A percentile compares a stretch with the other conserved stretches of the same genome.
phyloP scores from a whole-genome alignment of 2,888 invertebrate species.

The Drosophila dives region DNA sequence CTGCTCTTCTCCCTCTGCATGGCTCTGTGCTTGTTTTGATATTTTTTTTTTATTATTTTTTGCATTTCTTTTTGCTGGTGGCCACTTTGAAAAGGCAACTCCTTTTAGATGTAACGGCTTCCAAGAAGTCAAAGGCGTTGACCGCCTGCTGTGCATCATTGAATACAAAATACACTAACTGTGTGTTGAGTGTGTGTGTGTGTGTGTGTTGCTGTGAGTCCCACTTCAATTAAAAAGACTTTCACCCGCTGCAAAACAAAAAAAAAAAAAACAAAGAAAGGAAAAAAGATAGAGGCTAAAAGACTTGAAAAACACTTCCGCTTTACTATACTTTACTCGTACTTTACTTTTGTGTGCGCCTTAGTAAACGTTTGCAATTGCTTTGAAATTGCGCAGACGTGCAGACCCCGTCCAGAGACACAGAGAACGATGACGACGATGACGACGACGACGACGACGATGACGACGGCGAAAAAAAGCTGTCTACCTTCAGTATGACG shows the following conservation, averaged over 20 bases:
- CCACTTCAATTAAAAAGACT: conserved; percentile 84
- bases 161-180: conserved; percentile 67
- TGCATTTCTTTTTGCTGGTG: conserved; percentile 4
- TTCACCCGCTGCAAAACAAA: conserved; percentile 71
- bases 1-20: conserved; percentile 4
- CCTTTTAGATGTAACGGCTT: conserved; percentile 46
- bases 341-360: conserved; percentile 66
- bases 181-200: conserved; percentile 40
- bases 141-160: conserved; percentile 77
- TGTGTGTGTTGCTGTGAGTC: conserved; percentile 24
- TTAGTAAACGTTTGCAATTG: conserved; percentile 77
- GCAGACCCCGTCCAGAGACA: conserved; percentile 46
- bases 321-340: conserved; percentile 62
- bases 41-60: conserved; percentile 20
- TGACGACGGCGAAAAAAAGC: conserved; percentile 48
- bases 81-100: conserved; percentile 45
- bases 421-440: conserved; percentile 5
- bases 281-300: conserved; percentile 31
- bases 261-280: not conserved
- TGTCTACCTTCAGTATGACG: conserved; percentile 65
- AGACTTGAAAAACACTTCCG: conserved; percentile 76
- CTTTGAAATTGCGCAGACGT: conserved; percentile 80
- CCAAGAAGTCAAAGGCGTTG: conserved; percentile 75
- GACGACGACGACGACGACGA: not conserved
- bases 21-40: conserved; percentile 29